These are phyloP conservation scores for Oxygymnocypris stewartii DNA, from an alignment of 2,113 vertebrate species.

Conservation along the genomic window DNA sequence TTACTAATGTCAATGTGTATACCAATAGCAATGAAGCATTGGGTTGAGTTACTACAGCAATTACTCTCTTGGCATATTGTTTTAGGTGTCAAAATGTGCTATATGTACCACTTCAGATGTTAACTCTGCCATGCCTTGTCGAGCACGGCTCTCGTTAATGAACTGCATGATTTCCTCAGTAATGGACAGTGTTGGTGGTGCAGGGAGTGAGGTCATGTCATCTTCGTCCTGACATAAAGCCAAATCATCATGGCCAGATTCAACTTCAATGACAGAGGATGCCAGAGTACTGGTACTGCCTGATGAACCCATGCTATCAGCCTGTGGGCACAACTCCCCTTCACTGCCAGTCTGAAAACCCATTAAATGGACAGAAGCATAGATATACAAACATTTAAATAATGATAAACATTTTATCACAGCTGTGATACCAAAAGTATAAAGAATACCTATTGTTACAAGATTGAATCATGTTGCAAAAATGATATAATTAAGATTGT, in stretches of 20 bases:
- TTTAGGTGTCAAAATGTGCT: neutral
- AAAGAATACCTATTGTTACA: neutral
- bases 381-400: neutral
- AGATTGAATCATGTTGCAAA: neutral
- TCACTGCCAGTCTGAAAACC: conserved; percentile 77
- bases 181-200: conserved; percentile 79
- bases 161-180: conserved; percentile 87
- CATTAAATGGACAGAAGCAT: neutral
- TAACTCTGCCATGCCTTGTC: conserved; percentile 60
- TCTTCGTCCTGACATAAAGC: conserved; percentile 59
- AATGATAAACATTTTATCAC: neutral
- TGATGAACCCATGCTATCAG: conserved; percentile 60
- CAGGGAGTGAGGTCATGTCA: conserved; percentile 62
- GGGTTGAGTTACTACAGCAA: neutral
- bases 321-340: conserved; percentile 70
- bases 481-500: neutral
- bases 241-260: conserved; percentile 45
- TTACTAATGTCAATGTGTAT: neutral
- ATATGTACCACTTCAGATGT: conserved; percentile 49
- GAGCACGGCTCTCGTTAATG: conserved; percentile 79
- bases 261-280: conserved; percentile 74
- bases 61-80: neutral
- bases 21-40: neutral
- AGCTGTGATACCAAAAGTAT: neutral
- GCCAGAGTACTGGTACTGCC: conserved; percentile 69